phyloP scores from a whole-genome alignment of 2,113 vertebrate genomes.

The Ancistrus triradiatus region DNA sequence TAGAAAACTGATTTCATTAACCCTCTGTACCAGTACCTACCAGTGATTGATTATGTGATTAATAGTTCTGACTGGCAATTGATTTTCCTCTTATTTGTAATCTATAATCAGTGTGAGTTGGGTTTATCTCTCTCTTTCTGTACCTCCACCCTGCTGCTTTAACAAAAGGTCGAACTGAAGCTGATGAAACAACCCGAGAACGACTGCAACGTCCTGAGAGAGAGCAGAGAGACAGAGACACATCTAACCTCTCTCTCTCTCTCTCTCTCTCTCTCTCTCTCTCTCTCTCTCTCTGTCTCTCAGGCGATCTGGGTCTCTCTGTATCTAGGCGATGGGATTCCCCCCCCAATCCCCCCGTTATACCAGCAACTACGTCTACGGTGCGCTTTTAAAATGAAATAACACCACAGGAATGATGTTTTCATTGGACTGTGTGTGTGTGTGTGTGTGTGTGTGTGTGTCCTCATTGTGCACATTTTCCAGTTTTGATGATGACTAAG shows the following conservation, averaged over 20 bases:
- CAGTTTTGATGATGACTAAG: conserved; percentile 19
- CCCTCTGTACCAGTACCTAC: too few relatives aligned
- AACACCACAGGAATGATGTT: conserved; percentile 13
- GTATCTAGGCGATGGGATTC: conserved; percentile 28
- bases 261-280: neutral
- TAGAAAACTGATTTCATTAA: too few relatives aligned
- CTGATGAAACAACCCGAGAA: conserved; percentile 46
- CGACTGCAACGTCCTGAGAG: conserved; percentile 27
- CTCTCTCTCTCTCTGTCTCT: neutral
- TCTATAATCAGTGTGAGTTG: too few relatives aligned
- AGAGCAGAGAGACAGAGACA: conserved; percentile 1
- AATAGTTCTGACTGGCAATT: too few relatives aligned
- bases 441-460: too few relatives aligned
- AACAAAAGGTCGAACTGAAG: neutral
- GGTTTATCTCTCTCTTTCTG: neutral
- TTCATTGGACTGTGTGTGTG: conserved; percentile 15
- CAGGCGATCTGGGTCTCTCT: neutral
- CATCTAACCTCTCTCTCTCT: too few relatives aligned
- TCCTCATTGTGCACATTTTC: conserved; percentile 28
- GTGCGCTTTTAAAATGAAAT: neutral
- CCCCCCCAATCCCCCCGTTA: conserved; percentile 19
- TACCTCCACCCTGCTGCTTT: neutral
- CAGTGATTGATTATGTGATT: too few relatives aligned
- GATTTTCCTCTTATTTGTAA: neutral
- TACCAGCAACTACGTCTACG: conserved; percentile 12